Conservation (phyloP, 2,888 invertebrate species). For the Lasioglossum figueresi region DNA sequence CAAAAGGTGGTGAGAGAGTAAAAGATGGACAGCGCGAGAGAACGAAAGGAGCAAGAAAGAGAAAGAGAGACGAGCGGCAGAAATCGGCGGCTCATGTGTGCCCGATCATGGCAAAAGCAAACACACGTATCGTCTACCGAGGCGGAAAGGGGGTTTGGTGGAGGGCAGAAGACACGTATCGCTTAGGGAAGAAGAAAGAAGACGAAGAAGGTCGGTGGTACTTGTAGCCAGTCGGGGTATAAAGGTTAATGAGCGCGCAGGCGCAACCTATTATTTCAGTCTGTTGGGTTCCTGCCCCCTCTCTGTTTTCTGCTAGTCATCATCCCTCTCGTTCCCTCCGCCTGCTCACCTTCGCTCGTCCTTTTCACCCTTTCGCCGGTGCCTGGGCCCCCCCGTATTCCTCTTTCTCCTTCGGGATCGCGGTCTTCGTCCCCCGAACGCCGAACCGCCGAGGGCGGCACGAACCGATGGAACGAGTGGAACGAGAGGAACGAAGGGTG, state of each 20-base stretch:
- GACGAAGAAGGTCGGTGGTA: constrained; percentile 80
- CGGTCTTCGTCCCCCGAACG: constrained; percentile 44
- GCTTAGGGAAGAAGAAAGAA: constrained; percentile 68
- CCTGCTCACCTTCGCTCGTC: constrained; percentile 24
- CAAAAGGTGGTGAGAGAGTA: constrained; percentile 25
- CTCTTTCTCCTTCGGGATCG: neutral
- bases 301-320: constrained; percentile 61
- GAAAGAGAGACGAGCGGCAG: constrained; percentile 13
- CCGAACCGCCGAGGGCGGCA: constrained; percentile 62
- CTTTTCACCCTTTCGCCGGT: constrained; percentile 55
- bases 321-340: constrained; percentile 27
- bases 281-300: constrained; percentile 74
- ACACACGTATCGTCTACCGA: constrained; percentile 69
- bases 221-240: constrained; percentile 81
- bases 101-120: constrained; percentile 70
- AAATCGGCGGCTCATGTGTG: constrained; percentile 62
- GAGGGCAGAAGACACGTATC: constrained; percentile 47
- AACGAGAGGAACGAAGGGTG: neutral
- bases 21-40: no score
- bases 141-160: constrained; percentile 15
- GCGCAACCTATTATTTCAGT: constrained; percentile 84
- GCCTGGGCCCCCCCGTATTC: constrained; percentile 30
- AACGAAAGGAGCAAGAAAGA: neutral
- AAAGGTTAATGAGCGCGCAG: constrained; percentile 84
- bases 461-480: constrained; percentile 13